Evolutionary conservation across 2,797 vertebrate genomes (phyloP).

Genomic region (Hoplostethus mediterraneus): DNA sequence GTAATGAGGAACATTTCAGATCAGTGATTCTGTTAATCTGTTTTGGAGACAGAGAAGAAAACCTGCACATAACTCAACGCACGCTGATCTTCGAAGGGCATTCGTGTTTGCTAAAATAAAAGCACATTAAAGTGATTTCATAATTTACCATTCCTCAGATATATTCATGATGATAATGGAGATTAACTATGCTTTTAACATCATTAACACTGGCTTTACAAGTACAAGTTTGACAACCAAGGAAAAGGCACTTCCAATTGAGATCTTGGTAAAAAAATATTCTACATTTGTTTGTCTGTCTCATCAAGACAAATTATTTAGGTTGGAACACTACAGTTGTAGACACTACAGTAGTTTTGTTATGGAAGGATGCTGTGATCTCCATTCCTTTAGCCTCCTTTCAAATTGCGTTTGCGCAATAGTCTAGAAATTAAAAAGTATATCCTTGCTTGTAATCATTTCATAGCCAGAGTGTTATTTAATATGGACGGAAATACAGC

Average conservation of each 20-base stretch:
- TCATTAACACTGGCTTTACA: slow-evolving; percentile 8
- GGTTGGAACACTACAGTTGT: too few species aligned
- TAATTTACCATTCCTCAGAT: slow-evolving; percentile 9
- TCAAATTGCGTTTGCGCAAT: too few species aligned
- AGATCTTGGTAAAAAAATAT: too few species aligned
- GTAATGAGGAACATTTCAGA: slow-evolving; percentile 67
- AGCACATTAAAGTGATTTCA: slow-evolving; percentile 7
- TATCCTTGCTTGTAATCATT: too few species aligned
- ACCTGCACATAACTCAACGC: slow-evolving; percentile 9
- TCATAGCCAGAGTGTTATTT: too few species aligned
- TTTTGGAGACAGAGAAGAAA: slow-evolving; percentile 44
- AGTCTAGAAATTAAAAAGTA: too few species aligned
- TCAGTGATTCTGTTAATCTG: slow-evolving; percentile 25
- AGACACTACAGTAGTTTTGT: too few species aligned
- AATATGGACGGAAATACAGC: too few species aligned
- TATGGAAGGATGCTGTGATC: too few species aligned
- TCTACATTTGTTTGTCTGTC: too few species aligned
- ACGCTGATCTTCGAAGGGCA: slow-evolving; percentile 27
- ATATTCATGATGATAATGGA: slow-evolving; percentile 4
- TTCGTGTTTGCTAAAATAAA: slow-evolving; percentile 14
- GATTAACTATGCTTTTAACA: slow-evolving; percentile 14
- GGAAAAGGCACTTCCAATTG: not conserved
- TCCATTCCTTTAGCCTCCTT: too few species aligned
- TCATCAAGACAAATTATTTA: too few species aligned
- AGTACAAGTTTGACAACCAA: slow-evolving; percentile 9